Percentiles rank a stretch among this genome's conserved stretches.
Conservation (phyloP, 2,113 vertebrate genomes). For the Grus americana region DNA sequence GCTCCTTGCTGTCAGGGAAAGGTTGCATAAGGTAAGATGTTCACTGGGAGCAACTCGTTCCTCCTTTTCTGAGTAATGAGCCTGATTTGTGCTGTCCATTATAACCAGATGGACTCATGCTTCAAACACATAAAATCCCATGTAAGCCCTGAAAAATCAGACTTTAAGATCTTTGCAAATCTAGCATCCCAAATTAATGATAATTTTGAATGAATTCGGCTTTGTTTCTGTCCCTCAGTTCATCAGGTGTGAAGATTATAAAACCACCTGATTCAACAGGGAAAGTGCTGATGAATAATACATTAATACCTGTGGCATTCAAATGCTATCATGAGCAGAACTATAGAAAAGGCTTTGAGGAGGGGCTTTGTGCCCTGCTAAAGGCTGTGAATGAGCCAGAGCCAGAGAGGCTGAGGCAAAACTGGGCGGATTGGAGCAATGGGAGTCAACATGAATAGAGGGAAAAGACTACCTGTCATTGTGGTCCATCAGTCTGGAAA, state of each 20-base stretch:
- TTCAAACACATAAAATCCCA: constrained; percentile 2
- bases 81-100: background rate
- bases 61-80: background rate
- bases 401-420: background rate
- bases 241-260: background rate
- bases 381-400: background rate
- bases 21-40: background rate
- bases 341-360: background rate
- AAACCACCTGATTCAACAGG: background rate
- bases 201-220: constrained; percentile 4
- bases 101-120: background rate
- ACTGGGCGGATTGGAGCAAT: background rate
- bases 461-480: background rate
- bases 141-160: constrained; percentile 25
- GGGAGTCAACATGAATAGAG: background rate
- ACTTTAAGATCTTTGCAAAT: background rate
- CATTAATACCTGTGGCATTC: background rate
- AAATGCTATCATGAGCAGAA: background rate
- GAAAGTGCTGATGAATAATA: background rate
- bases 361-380: background rate
- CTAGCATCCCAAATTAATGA: constrained; percentile 7
- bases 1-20: background rate
- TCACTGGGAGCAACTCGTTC: background rate
- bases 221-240: constrained; percentile 11
- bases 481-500: background rate